phyloP scores from a whole-genome alignment of 2,113 vertebrate species.

The Elephantulus edwardii region DNA sequence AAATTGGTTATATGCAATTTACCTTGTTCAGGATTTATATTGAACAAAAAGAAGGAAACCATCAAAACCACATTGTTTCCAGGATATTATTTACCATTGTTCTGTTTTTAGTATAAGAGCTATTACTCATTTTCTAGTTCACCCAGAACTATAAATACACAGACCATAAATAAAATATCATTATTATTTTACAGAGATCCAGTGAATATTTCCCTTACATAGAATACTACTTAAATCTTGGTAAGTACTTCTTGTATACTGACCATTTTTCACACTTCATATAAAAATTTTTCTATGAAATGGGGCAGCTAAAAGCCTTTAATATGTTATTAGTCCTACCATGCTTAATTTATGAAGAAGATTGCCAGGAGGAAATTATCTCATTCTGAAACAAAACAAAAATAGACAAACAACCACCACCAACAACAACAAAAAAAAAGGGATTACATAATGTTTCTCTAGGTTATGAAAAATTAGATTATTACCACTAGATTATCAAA shows the following conservation, averaged over 20 bases:
- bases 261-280: conserved; percentile 22
- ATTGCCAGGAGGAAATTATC: not conserved
- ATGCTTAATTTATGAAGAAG: not conserved
- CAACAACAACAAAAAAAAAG: no score
- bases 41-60: not conserved
- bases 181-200: conserved; percentile 46
- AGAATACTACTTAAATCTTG: conserved; percentile 3
- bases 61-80: not conserved
- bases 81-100: not conserved
- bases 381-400: not conserved
- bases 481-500: not conserved
- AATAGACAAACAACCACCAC: no score
- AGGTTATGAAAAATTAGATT: conserved; percentile 19
- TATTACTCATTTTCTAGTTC: conserved; percentile 17
- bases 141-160: conserved; percentile 20
- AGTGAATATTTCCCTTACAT: conserved; percentile 1
- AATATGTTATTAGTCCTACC: not conserved
- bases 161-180: conserved; percentile 45
- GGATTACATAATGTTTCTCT: not conserved
- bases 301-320: not conserved
- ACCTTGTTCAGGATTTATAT: not conserved
- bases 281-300: not conserved
- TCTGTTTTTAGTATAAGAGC: conserved; percentile 35
- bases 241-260: not conserved
- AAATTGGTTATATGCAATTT: not conserved